A percentile compares a stretch with the other conserved stretches of the same genome.
phyloP scores from a whole-genome alignment of 2,797 vertebrate species.

The Crypturellus tataupa region DNA sequence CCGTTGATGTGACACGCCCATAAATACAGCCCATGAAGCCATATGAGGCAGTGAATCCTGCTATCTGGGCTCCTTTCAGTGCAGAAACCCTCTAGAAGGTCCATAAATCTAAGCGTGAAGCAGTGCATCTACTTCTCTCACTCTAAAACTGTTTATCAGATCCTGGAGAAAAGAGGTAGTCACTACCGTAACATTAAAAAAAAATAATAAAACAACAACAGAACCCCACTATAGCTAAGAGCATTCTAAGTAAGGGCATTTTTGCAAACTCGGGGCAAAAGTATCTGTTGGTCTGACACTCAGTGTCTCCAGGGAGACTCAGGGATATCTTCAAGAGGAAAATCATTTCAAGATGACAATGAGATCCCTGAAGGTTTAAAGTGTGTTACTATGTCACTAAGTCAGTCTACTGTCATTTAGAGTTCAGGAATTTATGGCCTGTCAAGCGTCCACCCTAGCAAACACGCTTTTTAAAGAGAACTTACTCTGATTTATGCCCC shows the following conservation, averaged over 20 bases:
- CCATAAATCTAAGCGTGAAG: rapidly evolving
- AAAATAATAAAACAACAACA: no score
- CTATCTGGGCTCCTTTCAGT: neutral
- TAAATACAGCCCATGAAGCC: neutral
- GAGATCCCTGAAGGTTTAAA: neutral
- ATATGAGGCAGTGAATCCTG: rapidly evolving
- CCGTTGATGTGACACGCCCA: rapidly evolving
- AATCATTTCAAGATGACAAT: neutral
- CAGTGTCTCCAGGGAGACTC: neutral
- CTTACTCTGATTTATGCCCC: neutral
- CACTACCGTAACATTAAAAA: neutral
- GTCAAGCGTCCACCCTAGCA: neutral
- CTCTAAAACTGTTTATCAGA: neutral
- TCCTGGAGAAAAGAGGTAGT: neutral
- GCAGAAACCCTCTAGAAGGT: neutral
- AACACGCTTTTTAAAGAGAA: neutral
- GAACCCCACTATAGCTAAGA: neutral
- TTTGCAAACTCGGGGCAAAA: neutral
- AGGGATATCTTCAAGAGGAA: neutral
- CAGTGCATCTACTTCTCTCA: neutral
- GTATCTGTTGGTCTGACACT: neutral
- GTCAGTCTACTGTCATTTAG: neutral
- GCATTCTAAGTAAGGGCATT: neutral
- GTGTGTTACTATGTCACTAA: neutral
- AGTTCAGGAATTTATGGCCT: neutral